Evolutionary conservation across 2,113 vertebrate genomes (phyloP), one percentile per base, ranked within the genome.

Genomic region (Polypterus senegalus): DNA sequence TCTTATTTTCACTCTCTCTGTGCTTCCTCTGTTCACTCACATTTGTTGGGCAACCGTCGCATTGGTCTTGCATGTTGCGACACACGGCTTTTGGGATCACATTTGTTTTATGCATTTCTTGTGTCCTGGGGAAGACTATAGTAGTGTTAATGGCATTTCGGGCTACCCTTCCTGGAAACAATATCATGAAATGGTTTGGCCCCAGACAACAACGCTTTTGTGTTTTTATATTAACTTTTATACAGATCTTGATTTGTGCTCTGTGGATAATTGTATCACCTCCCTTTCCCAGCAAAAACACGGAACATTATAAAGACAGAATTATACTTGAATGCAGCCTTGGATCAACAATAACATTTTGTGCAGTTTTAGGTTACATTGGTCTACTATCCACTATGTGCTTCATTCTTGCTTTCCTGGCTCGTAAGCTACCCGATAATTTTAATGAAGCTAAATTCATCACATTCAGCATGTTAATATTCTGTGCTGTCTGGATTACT

Each of bases 281-380:
- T 45, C 85, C 85, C 6, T 80, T 77, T 55, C 83, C 82, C 5
- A 66, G 75, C 7, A 81, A 65, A 67, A 73, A 76, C 49, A 73
- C 73, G 5, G 73, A 58, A 70, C 69, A 67, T 45, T 73, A 61
- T 54, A 79, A 71, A n/a, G 78, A 52, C 45, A 85, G 77, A 51
- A 84, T 86, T 0, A 69, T 83, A 61, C 69, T 86, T 47, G 80
- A 84, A 66, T 86, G 85, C 9, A 81, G 79, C 56, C 66, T 71
- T 5, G 76, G 74, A 1, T 78, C 76, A 3, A 67, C 71, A 54
- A 54, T 56, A n/a, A 71, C 67, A 6, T 78, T 73, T 66, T 78
- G 64, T 49, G 59, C 57, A 3, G 68, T 74, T 9, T 61, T 76
- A 43, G 74, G 70, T 6, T 78, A 78, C 27, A 71, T 78, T 53